phyloP scores from a whole-genome alignment of 2,888 invertebrate genomes.

The Zaprionus bogoriensis region DNA sequence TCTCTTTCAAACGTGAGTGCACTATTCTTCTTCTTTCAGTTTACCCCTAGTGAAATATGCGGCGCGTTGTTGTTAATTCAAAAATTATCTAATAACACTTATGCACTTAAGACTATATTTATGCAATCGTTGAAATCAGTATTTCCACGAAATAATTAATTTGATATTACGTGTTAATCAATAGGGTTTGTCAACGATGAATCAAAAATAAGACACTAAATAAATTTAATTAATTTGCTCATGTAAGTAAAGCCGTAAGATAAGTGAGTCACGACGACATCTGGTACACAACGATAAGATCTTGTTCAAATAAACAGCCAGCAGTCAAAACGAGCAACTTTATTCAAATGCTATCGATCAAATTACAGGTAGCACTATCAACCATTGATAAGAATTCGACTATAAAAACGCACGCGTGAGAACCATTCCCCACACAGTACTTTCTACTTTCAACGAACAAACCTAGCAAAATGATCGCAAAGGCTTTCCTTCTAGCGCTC shows the following conservation, averaged over 20 bases:
- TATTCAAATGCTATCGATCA: conserved; percentile 36
- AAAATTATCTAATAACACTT: too few species aligned
- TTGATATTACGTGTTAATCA: background rate
- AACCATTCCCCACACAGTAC: conserved; percentile 11
- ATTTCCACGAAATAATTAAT: background rate
- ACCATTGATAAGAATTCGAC: conserved; percentile 1
- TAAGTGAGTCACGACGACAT: background rate
- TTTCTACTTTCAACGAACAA: background rate
- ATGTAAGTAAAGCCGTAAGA: background rate
- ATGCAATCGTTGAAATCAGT: too few species aligned
- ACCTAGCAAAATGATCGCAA: background rate
- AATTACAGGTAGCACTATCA: background rate
- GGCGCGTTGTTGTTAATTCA: too few species aligned
- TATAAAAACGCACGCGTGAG: background rate
- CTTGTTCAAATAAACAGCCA: background rate
- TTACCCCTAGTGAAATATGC: too few species aligned
- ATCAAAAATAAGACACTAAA: background rate
- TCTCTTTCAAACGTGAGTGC: too few species aligned
- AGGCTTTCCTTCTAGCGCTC: conserved; percentile 30
- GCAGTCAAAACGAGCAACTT: conserved; percentile 16
- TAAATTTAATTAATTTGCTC: background rate
- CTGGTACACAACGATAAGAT: background rate
- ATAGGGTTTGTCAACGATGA: background rate
- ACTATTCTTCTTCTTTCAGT: too few species aligned
- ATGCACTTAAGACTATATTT: background rate